Base-by-base conservation (phyloP, 2,113 vertebrate genomes). In the Plecturocebus donacophilus region DNA sequence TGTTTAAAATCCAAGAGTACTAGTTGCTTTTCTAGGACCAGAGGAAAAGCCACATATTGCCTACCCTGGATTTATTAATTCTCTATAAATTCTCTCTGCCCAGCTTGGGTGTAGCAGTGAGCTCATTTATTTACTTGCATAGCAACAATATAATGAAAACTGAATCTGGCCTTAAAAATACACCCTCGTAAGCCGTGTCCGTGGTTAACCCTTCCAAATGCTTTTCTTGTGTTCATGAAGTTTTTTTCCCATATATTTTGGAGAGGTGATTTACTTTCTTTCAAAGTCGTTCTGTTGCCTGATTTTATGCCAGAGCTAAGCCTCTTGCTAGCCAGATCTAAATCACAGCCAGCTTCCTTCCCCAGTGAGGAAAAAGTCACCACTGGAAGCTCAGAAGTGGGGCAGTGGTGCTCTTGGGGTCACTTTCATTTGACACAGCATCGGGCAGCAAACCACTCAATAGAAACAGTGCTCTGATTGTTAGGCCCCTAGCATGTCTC, bases 81-180 rank as follows among this genome's bases (percentile, higher is more conserved):
- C 97, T 97, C 95, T 96, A 54, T 96, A 98, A 98, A 97, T 92
- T 97, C 82, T 71, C 87, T 89, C 97, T 11, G 45, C 94, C 96
- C 81, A 54, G 97, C 64, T 79, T 73, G 94, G 95, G 97, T 98
- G 97, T 98, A 97, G 97, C 95, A 79, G 2, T 98, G 98, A 99
- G 96, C 95, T 98, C 98, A 98, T 98, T 81, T 97, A 95, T 98
- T 98, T 99, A 98, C 96, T 98, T 38, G 42, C 96, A 96, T 97
- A 98, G 98, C 97, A 98, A 98, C 96, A 98, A 97, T 90, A 94
- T 97, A 97, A 98, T 97, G 98, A 99, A 97, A 98, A 98, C 90
- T 45, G 89, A 94, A 84, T 77, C 90, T 93, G 94, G 96, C 96
- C 87, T 97, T 95, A 85, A 89, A 96, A 98, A 96, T 89, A 93